Conservation (phyloP, 2,797 vertebrate genomes). For the Denticeps clupeoides region DNA sequence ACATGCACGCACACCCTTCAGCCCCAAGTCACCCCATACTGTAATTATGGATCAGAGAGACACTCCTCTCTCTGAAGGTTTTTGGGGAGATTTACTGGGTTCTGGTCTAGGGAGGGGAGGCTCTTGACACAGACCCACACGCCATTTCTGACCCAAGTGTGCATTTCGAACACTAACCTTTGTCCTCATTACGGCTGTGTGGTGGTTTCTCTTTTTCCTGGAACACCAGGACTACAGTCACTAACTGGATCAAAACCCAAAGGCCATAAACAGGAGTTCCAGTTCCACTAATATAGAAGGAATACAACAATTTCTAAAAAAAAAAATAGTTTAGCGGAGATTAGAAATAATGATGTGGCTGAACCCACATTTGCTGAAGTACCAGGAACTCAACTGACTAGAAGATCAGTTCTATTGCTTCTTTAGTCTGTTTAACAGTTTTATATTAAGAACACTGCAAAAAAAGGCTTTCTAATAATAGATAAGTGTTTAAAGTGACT, state of each 20-base stretch:
- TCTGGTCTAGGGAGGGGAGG: background rate
- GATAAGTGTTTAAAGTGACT: no score
- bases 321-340: no score
- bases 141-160: background rate
- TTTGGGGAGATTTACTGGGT: background rate
- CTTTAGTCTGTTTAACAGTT: no score
- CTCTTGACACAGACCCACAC: background rate
- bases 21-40: conserved; percentile 23
- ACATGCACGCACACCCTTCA: conserved; percentile 23
- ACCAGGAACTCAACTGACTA: no score
- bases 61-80: background rate
- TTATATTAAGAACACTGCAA: no score
- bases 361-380: no score
- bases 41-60: conserved; percentile 5
- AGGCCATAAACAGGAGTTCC: background rate
- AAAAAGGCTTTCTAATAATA: no score
- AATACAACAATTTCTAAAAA: no score
- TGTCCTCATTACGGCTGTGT: conserved; percentile 8
- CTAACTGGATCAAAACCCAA: background rate
- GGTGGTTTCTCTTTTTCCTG: background rate
- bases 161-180: conserved; percentile 10
- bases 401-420: no score
- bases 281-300: no score
- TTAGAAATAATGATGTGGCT: no score
- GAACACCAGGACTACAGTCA: background rate